Percentiles rank a stretch among this genome's conserved stretches.
These are phyloP conservation scores for Mellilla xanthometata DNA, from an alignment of 2,888 invertebrate species.

Conservation along the genomic window DNA sequence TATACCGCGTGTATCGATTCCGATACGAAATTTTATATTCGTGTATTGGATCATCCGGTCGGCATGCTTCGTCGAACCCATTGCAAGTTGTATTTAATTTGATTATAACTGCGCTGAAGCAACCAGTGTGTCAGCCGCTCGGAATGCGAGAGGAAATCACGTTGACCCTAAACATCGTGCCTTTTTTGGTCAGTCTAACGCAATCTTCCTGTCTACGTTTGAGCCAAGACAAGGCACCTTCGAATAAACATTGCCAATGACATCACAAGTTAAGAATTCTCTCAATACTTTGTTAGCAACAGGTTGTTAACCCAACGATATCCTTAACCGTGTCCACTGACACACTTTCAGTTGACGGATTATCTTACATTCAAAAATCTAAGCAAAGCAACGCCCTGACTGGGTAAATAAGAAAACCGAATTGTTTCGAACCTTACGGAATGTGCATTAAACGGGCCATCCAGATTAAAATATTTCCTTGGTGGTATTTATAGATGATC, in stretches of 20 bases:
- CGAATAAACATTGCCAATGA: slow-evolving; percentile 38
- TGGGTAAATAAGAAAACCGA: slow-evolving; percentile 47
- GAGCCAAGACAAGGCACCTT: slow-evolving; percentile 27
- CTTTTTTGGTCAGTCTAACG: slow-evolving; percentile 64
- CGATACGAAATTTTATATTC: slow-evolving; percentile 58
- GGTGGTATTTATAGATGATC: slow-evolving; percentile 76
- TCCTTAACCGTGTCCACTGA: slow-evolving; percentile 58
- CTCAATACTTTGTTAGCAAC: slow-evolving; percentile 37
- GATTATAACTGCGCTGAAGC: slow-evolving; percentile 59
- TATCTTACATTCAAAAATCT: slow-evolving; percentile 48
- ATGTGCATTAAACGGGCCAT: slow-evolving; percentile 77
- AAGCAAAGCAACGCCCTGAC: slow-evolving; percentile 59
- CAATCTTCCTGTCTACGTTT: slow-evolving; percentile 56
- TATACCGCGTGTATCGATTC: slow-evolving; percentile 50
- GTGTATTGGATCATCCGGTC: slow-evolving; percentile 63
- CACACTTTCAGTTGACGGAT: slow-evolving; percentile 57
- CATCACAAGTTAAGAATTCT: slow-evolving; percentile 44
- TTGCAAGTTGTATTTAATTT: slow-evolving; percentile 67
- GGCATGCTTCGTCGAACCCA: slow-evolving; percentile 58
- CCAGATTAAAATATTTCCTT: slow-evolving; percentile 80
- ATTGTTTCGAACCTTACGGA: slow-evolving; percentile 65
- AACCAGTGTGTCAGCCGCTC: slow-evolving; percentile 66
- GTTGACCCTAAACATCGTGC: slow-evolving; percentile 70
- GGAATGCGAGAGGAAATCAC: slow-evolving; percentile 77
- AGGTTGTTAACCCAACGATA: slow-evolving; percentile 55